Percentiles rank a stretch among this genome's conserved stretches.
phyloP scores from a whole-genome alignment of 2,797 vertebrate species.

The Alosa sapidissima region DNA sequence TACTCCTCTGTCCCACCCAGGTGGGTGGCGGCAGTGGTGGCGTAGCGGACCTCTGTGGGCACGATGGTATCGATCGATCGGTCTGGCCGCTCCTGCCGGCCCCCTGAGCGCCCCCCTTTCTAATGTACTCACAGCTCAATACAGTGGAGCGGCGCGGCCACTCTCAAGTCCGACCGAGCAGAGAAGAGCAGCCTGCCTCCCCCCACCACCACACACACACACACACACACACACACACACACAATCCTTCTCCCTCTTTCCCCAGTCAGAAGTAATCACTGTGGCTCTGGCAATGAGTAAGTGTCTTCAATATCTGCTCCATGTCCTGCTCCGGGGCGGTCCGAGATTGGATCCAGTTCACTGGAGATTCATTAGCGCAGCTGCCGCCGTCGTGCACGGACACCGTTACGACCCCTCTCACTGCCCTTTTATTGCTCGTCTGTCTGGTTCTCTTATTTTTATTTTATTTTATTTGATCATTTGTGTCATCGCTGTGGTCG shows the following conservation, averaged over 20 bases:
- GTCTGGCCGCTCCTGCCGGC: background rate
- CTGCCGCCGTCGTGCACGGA: background rate
- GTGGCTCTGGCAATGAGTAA: constrained; percentile 43
- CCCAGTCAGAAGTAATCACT: constrained; percentile 35
- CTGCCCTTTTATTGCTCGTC: constrained; percentile 20
- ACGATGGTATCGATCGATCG: background rate
- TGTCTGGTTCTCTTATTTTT: background rate
- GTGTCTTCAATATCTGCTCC: constrained; percentile 45
- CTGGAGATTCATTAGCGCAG: constrained; percentile 38
- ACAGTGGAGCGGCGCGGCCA: constrained; percentile 25
- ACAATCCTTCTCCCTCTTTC: background rate
- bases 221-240: background rate
- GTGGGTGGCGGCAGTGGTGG: background rate
- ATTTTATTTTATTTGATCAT: background rate
- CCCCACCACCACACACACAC: background rate
- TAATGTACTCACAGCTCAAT: constrained; percentile 43
- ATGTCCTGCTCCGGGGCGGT: constrained; percentile 44
- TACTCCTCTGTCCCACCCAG: background rate
- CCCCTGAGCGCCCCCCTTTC: background rate
- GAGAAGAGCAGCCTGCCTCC: background rate
- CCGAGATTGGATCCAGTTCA: constrained; percentile 17
- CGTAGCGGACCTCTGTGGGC: background rate
- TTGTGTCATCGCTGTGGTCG: background rate
- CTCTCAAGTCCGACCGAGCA: background rate
- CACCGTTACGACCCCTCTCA: constrained; percentile 37